phyloP scores from a whole-genome alignment of 2,888 invertebrate genomes.

The Caenorhabditis macrosperma region DNA sequence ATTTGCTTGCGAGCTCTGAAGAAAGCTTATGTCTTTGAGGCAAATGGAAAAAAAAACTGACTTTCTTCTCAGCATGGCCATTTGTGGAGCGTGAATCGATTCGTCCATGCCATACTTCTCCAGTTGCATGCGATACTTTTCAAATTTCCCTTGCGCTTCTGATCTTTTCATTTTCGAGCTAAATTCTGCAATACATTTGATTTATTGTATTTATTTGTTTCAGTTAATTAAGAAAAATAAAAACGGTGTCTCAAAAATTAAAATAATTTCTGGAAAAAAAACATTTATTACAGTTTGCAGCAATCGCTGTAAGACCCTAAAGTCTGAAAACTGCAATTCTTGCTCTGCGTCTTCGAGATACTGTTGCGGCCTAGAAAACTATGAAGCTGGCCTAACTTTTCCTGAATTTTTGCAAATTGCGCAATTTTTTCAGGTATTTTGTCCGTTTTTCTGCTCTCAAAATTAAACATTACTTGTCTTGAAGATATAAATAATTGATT shows the following conservation, averaged over 20 bases:
- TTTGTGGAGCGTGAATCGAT: slow-evolving; percentile 30
- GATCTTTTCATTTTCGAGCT: not conserved
- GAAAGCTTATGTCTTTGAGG: not conserved
- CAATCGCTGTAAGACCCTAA: not conserved
- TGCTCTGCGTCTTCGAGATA: not conserved
- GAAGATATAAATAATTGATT: too few relatives aligned
- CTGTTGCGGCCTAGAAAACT: not conserved
- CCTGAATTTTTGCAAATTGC: not conserved
- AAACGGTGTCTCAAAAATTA: not conserved
- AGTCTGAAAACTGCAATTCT: not conserved
- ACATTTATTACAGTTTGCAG: not conserved
- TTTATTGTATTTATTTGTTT: not conserved
- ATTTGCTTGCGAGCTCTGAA: slow-evolving; percentile 45
- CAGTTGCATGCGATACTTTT: slow-evolving; percentile 28
- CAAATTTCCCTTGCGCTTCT: slow-evolving; percentile 1
- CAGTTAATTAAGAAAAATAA: not conserved
- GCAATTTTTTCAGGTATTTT: not conserved
- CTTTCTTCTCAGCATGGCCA: slow-evolving; percentile 44
- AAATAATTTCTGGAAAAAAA: not conserved
- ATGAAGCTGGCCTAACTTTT: not conserved
- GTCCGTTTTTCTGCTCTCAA: not conserved
- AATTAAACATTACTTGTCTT: not conserved
- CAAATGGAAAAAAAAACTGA: not conserved
- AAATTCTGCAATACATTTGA: too few relatives aligned
- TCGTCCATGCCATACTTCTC: slow-evolving; percentile 20